Evolutionary conservation across 2,797 vertebrate genomes (phyloP), one percentile per base, ranked within the genome.

Genomic region (Chelonia mydas): DNA sequence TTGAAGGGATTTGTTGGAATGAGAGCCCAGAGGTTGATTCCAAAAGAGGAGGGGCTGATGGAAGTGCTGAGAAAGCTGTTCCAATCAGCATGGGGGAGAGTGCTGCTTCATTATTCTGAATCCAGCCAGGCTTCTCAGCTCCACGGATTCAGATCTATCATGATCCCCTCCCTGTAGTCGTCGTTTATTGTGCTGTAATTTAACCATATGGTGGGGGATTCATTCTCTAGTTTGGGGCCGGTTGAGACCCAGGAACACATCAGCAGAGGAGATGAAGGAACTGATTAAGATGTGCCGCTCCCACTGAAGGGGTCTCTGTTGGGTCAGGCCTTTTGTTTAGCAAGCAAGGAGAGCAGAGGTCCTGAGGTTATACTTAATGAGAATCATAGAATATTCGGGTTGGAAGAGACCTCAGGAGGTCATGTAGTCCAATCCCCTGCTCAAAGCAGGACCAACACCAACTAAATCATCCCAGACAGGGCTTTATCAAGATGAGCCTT

Each of bases 211-310:
- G 41, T 53, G 28, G 2, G 25, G 41, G 59, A 85, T 1, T 2
- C 85, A 72, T 45, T 90, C 91, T 95, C 81, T 93, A 89, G 57
- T 83, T 92, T 11, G 1, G 57, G 61, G 17, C 45, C 81, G 16
- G 87, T 84, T 91, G 80, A 49, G 83, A 93, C 94, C 93, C 96
- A 96, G 90, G 80, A 90, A 87, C 27, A 68, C 84, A 94, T 98
- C 96, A 97, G 59, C 94, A 94, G 50, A 0, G 68, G 55, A 90
- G 65, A 76, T 53, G 59, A 77, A 93, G 65, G n/a, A 84, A 68
- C 15, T 95, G 94, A 97, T 97, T 96, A 98, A 96, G 79, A 95
- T 2, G 31, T 74, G 93, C 41, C 37, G 3, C 33, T 87, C 65
- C 65, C 88, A 65, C 57, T 83, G 94, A 84, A 55, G 25, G 25